A percentile compares a stretch with the other conserved stretches of the same genome.
Evolutionary conservation across 1,140 invertebrate genomes (phyloP).

Genomic region (Megalonaias nervosa): DNA sequence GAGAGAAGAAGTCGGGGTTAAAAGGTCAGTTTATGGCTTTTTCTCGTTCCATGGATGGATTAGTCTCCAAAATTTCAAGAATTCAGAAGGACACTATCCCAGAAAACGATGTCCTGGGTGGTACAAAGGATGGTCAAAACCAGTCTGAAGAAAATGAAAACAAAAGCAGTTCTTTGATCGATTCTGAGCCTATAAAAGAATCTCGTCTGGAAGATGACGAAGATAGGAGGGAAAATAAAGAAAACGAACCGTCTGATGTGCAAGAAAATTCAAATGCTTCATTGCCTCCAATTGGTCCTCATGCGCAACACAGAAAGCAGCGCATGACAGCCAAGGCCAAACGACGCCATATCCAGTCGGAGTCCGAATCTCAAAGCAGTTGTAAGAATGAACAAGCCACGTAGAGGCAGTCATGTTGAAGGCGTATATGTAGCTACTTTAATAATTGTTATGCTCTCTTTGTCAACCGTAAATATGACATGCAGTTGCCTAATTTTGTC

Average conservation of each 20-base stretch:
- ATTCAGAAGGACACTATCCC: conserved; percentile 19
- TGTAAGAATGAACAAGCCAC: too few relatives aligned
- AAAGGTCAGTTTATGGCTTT: conserved; percentile 63
- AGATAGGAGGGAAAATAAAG: conserved; percentile 34
- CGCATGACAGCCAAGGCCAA: conserved; percentile 65
- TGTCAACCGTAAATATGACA: too few relatives aligned
- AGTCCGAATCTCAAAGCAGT: background rate
- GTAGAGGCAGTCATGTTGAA: too few relatives aligned
- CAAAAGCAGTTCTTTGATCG: conserved; percentile 16
- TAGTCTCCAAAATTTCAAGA: conserved; percentile 65
- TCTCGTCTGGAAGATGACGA: conserved; percentile 8
- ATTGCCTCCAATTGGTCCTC: conserved; percentile 40
- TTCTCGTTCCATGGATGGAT: conserved; percentile 74
- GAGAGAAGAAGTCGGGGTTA: conserved; percentile 41
- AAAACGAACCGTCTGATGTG: conserved; percentile 37
- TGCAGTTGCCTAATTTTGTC: too few relatives aligned
- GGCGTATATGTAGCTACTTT: too few relatives aligned
- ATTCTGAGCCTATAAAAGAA: conserved; percentile 25
- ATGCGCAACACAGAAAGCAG: conserved; percentile 44
- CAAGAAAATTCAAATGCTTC: conserved; percentile 13
- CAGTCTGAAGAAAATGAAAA: conserved; percentile 5
- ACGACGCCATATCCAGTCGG: conserved; percentile 55
- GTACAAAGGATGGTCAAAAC: conserved; percentile 16
- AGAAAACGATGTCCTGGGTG: conserved; percentile 24
- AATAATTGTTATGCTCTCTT: too few relatives aligned